phyloP scores from a whole-genome alignment of 2,797 vertebrate genomes.

The Bovichtus diacanthus region DNA sequence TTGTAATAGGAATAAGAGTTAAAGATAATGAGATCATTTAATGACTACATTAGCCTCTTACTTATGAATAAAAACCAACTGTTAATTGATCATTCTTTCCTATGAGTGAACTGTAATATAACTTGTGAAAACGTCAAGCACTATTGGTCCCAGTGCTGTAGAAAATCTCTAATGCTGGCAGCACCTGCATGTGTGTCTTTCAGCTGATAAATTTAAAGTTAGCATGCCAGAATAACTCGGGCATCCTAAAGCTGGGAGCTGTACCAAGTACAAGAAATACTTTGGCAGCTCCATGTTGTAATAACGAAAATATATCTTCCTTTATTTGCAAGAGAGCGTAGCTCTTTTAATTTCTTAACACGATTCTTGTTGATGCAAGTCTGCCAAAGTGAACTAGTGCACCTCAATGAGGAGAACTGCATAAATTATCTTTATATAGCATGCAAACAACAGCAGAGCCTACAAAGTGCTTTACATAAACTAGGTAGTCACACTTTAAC shows the following conservation, averaged over 20 bases:
- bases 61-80: not conserved
- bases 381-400: slow-evolving; percentile 42
- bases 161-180: slow-evolving; percentile 54
- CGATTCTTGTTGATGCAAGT: slow-evolving; percentile 31
- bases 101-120: slow-evolving; percentile 21
- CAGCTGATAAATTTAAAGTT: slow-evolving; percentile 55
- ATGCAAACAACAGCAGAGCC: slow-evolving; percentile 16
- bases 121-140: slow-evolving; percentile 44
- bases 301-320: slow-evolving; percentile 39
- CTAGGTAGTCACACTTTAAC: slow-evolving; percentile 6
- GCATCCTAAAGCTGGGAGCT: slow-evolving; percentile 52
- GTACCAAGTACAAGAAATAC: slow-evolving; percentile 42
- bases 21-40: not conserved
- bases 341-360: slow-evolving; percentile 53
- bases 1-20: not conserved
- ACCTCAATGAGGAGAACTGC: slow-evolving; percentile 17
- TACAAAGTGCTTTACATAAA: slow-evolving; percentile 19
- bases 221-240: slow-evolving; percentile 45
- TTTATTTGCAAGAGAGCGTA: slow-evolving; percentile 27
- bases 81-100: slow-evolving; percentile 12
- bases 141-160: slow-evolving; percentile 6
- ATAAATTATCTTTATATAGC: slow-evolving; percentile 34
- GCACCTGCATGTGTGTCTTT: slow-evolving; percentile 53
- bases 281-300: slow-evolving; percentile 26
- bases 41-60: not conserved